Evolutionary conservation across 2,888 invertebrate genomes (phyloP).

Genomic region (Coelopa pilipes): DNA sequence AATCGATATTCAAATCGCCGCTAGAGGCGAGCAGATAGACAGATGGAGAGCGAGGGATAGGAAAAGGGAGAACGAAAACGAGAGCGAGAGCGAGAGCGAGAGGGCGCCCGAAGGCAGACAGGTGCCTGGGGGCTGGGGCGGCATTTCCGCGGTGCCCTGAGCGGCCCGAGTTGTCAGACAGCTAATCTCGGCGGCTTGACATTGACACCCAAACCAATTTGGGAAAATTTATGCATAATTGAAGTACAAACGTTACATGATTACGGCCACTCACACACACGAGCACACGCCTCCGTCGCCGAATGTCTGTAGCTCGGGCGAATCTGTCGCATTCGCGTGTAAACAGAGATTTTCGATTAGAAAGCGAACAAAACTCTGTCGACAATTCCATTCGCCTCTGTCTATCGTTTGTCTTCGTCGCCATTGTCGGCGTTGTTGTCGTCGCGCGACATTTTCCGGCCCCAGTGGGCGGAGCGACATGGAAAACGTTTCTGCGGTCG

Average conservation of each 20-base stretch:
- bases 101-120: too few species aligned
- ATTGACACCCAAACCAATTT: constrained; percentile 35
- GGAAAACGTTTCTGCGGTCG: constrained; percentile 17
- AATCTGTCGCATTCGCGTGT: background rate
- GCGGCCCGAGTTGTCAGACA: background rate
- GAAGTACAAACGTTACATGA: constrained; percentile 22
- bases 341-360: constrained; percentile 7
- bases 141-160: too few species aligned
- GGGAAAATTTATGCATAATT: constrained; percentile 35
- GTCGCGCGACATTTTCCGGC: too few species aligned
- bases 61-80: too few species aligned
- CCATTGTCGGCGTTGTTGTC: too few species aligned
- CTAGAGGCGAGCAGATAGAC: background rate
- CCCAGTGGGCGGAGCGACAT: background rate
- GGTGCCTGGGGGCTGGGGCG: too few species aligned
- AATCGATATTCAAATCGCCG: constrained; percentile 11
- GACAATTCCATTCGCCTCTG: background rate
- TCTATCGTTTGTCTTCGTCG: background rate
- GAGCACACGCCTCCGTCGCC: background rate
- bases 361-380: background rate
- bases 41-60: too few species aligned
- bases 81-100: too few species aligned
- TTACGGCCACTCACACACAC: constrained; percentile 6
- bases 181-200: constrained; percentile 31
- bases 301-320: background rate